A percentile compares a stretch with the other conserved stretches of the same genome.
Evolutionary conservation across 2,797 vertebrate species (phyloP).

Genomic region (Mus caroli): DNA sequence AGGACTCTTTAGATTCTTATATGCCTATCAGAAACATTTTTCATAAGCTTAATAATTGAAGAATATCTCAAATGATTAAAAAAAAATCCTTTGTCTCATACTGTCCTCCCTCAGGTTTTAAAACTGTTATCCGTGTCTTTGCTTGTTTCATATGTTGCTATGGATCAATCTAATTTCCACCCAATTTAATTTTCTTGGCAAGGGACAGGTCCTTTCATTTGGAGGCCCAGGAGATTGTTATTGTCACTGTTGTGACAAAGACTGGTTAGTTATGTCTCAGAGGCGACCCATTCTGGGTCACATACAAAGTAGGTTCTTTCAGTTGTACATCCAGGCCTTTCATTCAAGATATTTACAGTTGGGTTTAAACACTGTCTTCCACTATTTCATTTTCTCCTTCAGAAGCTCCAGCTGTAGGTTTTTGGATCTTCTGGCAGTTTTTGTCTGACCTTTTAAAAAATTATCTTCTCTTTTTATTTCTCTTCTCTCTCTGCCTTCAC

Average conservation of each 20-base stretch:
- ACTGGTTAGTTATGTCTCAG: background rate
- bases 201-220: background rate
- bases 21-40: constrained; percentile 4
- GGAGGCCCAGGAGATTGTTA: background rate
- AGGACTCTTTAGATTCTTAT: constrained; percentile 57
- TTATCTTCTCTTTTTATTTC: background rate
- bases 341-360: background rate
- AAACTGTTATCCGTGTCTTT: background rate
- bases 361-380: constrained; percentile 17
- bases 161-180: background rate
- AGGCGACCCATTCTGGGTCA: background rate
- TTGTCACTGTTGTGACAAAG: background rate
- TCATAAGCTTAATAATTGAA: background rate
- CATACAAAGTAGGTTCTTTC: background rate
- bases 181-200: constrained; percentile 19
- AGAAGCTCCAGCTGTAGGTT: background rate
- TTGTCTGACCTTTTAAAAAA: constrained; percentile 15
- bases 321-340: background rate
- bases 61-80: constrained; percentile 13
- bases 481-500: background rate
- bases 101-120: constrained; percentile 21
- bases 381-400: constrained; percentile 35
- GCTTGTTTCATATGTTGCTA: background rate
- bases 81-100: background rate
- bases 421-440: background rate